phyloP scores from a whole-genome alignment of 2,797 vertebrate genomes.

The Esox masquinongy region DNA sequence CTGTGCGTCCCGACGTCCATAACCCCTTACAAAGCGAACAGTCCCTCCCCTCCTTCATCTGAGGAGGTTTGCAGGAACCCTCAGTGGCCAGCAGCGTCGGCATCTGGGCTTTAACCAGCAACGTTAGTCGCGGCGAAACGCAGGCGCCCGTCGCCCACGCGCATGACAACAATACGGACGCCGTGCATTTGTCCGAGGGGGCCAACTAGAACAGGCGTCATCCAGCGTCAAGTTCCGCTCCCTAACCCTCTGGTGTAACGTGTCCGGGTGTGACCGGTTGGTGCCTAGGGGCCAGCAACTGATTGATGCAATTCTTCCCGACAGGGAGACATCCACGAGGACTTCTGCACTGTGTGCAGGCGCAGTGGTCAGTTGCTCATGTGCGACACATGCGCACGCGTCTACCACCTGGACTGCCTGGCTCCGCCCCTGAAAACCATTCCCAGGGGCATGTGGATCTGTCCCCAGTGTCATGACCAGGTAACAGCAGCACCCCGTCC shows the following conservation, averaged over 20 bases:
- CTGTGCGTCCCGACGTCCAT: conserved; percentile 19
- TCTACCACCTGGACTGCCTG: conserved; percentile 87
- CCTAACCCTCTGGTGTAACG: conserved; percentile 7
- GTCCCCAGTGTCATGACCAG: conserved; percentile 86
- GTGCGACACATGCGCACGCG: conserved; percentile 85
- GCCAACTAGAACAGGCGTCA: neutral
- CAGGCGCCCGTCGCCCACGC: neutral
- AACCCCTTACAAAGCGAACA: conserved; percentile 39
- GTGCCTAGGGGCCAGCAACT: conserved; percentile 27
- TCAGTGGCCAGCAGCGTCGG: neutral
- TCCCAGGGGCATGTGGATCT: conserved; percentile 90
- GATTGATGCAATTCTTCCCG: conserved; percentile 59
- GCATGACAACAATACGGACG: neutral
- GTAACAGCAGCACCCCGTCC: conserved; percentile 56
- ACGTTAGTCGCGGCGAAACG: neutral
- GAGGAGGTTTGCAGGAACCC: neutral
- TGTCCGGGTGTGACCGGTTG: conserved; percentile 18
- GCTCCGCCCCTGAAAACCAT: conserved; percentile 84
- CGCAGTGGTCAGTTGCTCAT: conserved; percentile 86
- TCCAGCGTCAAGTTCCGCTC: neutral
- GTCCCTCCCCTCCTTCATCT: conserved; percentile 10
- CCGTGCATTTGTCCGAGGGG: neutral
- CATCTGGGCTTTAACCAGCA: neutral
- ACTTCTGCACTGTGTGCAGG: conserved; percentile 87
- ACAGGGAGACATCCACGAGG: conserved; percentile 87